phyloP scores from a whole-genome alignment of 92 coral and sea anemone genomes.

The Phenganax marumi region DNA sequence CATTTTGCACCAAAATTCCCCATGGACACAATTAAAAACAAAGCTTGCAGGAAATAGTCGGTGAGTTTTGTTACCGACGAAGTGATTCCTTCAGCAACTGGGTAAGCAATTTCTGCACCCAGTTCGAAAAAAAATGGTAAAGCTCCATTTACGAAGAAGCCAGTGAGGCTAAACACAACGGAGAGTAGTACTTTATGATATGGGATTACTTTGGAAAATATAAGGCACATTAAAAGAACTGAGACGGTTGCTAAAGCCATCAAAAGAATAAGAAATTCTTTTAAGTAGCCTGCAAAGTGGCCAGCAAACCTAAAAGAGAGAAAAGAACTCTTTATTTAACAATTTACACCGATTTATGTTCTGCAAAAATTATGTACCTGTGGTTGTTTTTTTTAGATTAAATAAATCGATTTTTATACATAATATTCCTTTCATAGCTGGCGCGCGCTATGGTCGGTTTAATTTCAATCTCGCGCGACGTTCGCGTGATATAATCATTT shows the following conservation, averaged over 20 bases:
- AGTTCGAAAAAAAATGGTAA: constrained; percentile 81
- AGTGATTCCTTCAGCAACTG: constrained; percentile 97
- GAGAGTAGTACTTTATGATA: constrained; percentile 62
- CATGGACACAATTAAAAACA: constrained; percentile 90
- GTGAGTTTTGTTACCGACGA: constrained; percentile 79
- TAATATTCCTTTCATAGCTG: too few relatives aligned
- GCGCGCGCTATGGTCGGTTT: too few relatives aligned
- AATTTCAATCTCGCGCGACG: too few relatives aligned
- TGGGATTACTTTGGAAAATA: constrained; percentile 63
- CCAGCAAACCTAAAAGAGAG: constrained; percentile 71
- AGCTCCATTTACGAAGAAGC: constrained; percentile 79
- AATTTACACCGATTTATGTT: too few relatives aligned
- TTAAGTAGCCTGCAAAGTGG: constrained; percentile 81
- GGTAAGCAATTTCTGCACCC: constrained; percentile 91
- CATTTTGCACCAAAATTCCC: constrained; percentile 86
- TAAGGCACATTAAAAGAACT: constrained; percentile 67
- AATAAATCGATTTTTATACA: too few relatives aligned
- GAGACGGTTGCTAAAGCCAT: constrained; percentile 35
- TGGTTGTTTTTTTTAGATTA: too few relatives aligned
- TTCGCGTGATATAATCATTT: too few relatives aligned
- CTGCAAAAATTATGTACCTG: too few relatives aligned
- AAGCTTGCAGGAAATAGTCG: constrained; percentile 74
- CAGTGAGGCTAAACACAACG: constrained; percentile 73
- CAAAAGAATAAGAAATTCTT: constrained; percentile 65
- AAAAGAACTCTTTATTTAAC: neutral